These are phyloP conservation scores for Coranthus polyacanthus DNA, from an alignment of 2,797 vertebrate genomes.

Conservation along the genomic window DNA sequence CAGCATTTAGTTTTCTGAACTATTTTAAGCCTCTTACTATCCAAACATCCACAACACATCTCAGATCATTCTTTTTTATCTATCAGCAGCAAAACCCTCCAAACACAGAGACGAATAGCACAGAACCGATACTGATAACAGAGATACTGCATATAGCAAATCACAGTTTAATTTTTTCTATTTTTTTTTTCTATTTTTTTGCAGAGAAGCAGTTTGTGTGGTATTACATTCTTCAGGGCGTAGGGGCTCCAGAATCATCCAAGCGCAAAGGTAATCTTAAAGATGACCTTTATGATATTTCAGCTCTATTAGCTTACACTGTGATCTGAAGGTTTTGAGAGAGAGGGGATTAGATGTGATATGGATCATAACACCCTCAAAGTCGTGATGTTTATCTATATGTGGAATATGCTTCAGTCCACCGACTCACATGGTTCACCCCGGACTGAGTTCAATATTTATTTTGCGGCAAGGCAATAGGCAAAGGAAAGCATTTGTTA, in stretches of 20 bases:
- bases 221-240: slow-evolving; percentile 54
- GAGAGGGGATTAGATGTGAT: slow-evolving; percentile 51
- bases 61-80: slow-evolving; percentile 8
- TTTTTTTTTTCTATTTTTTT: slow-evolving; percentile 18
- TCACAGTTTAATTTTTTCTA: slow-evolving; percentile 46
- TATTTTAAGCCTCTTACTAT: slow-evolving; percentile 29
- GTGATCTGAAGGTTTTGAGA: slow-evolving; percentile 41
- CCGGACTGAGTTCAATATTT: slow-evolving; percentile 28
- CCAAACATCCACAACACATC: slow-evolving; percentile 35
- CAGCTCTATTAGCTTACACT: slow-evolving; percentile 63
- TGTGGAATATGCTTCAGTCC: slow-evolving; percentile 24
- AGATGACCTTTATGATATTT: slow-evolving; percentile 71
- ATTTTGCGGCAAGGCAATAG: slow-evolving; percentile 16
- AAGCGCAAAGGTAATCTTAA: slow-evolving; percentile 65
- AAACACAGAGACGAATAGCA: slow-evolving; percentile 53
- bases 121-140: slow-evolving; percentile 42
- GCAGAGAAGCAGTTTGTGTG: slow-evolving; percentile 54
- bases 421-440: slow-evolving; percentile 33
- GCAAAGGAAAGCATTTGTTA: slow-evolving; percentile 34
- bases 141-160: slow-evolving; percentile 55
- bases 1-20: slow-evolving; percentile 18
- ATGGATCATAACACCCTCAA: slow-evolving; percentile 56
- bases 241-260: slow-evolving; percentile 53
- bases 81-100: slow-evolving; percentile 29
- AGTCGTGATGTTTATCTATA: slow-evolving; percentile 43